Evolutionary conservation across 2,113 vertebrate genomes (phyloP), one percentile per base, ranked within the genome.

Genomic region (Hymenochirus boettgeri): DNA sequence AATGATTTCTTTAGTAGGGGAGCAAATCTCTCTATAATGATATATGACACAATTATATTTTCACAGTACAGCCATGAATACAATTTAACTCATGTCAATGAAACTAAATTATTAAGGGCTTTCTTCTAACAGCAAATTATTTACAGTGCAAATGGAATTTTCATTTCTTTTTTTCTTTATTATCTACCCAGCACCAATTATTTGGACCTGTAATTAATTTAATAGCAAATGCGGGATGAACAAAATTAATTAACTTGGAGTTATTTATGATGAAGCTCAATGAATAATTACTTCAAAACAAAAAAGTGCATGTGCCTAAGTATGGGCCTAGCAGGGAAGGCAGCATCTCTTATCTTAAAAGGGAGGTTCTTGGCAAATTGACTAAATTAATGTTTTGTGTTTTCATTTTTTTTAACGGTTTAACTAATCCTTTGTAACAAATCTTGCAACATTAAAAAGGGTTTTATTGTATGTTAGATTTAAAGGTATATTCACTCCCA

Each of bases 11-110:
- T 56, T n/a, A 39, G 45, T 52, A 65, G 58, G 50, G 59, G 65
- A 37, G 42, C 63, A 54, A 62, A 63, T 62, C 48, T 58, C 45
- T 69, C 25, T 58, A 63, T 59, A 63, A 70, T 70, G 65, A 73
- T 73, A 54, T 65, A 73, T 65, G 48, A 65, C 66, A 73, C 61
- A 65, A 61, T 65, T 65, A 67, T 66, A 69, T 74, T 69, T 22
- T 31, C 70, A 61, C 33, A 42, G 21, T 39, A 26, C 7, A 27
- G 61, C 45, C 47, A 10, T 23, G 17, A 18, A 11, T 57, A 47
- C 15, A 73, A 54, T 66, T 55, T 18, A 61, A 37, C 23, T 72
- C 23, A 39, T 19, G 25, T 61, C 51, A 65, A 57, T 66, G 63
- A 62, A 71, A 55, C 37, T 64, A 47, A 70, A 45, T 53, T 70